Evolutionary conservation across 1,140 invertebrate species (phyloP).

Genomic region (Hyles euphorbiae): DNA sequence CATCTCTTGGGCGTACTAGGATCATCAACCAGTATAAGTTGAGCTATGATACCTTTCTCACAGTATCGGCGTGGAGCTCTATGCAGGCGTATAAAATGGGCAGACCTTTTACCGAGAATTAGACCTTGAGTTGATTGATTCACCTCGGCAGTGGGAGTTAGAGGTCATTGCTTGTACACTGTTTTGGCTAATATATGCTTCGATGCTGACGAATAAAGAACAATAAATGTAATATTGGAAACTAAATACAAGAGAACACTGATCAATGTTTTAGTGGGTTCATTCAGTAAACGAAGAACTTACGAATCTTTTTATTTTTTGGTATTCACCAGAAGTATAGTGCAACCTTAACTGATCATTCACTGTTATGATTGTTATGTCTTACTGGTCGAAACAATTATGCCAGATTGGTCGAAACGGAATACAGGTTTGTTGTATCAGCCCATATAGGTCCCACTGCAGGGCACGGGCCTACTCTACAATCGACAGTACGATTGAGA

Average conservation of each 20-base stretch:
- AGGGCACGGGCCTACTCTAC: no score
- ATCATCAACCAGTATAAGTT: conserved; percentile 9
- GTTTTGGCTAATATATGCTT: conserved; percentile 7
- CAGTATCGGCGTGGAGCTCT: conserved; percentile 1
- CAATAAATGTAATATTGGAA: no score
- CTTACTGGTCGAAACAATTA: no score
- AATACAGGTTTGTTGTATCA: no score
- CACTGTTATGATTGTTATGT: no score
- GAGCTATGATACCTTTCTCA: conserved; percentile 7
- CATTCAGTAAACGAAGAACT: neutral
- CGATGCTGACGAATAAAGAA: no score
- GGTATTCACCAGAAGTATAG: neutral
- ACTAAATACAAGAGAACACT: neutral
- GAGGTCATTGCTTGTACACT: conserved; percentile 29
- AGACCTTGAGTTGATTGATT: conserved; percentile 64
- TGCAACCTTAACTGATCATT: neutral
- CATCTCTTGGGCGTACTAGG: conserved; percentile 9
- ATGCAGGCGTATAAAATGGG: conserved; percentile 31
- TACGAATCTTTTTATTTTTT: neutral
- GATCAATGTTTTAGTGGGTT: neutral
- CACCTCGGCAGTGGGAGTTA: conserved; percentile 45
- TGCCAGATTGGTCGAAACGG: no score
- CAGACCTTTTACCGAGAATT: conserved; percentile 51
- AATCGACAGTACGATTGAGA: no score
- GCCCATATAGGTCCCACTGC: no score